Percentiles rank a stretch among this genome's conserved stretches.
Conservation (phyloP, 2,888 invertebrate genomes). For the Poecilus cupreus region DNA sequence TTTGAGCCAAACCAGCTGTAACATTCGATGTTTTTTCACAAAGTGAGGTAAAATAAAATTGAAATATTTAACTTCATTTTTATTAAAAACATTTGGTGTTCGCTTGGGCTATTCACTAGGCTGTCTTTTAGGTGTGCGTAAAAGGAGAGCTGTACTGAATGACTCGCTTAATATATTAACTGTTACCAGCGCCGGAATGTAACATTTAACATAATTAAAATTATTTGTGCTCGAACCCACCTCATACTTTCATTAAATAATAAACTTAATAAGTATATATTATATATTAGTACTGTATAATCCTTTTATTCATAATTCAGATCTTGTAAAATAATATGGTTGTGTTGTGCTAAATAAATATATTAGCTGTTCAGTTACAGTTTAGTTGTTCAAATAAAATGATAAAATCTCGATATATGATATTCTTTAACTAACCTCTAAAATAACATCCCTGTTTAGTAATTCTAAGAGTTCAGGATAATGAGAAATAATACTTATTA, state of each 20-base stretch:
- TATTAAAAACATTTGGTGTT: neutral
- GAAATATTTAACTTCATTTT: constrained; percentile 24
- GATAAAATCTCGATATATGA: constrained; percentile 27
- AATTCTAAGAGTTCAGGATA: too few relatives aligned
- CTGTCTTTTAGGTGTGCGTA: constrained; percentile 45
- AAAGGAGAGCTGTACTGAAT: constrained; percentile 53
- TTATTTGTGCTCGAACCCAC: constrained; percentile 31
- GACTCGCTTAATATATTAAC: constrained; percentile 11
- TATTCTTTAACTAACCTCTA: neutral
- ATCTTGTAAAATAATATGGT: constrained; percentile 71
- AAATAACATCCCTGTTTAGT: too few relatives aligned
- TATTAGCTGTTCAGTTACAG: constrained; percentile 58
- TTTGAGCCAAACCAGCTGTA: constrained; percentile 4
- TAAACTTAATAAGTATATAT: constrained; percentile 34
- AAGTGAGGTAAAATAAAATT: constrained; percentile 10
- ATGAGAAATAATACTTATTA: neutral
- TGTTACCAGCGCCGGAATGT: constrained; percentile 50
- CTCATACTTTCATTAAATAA: constrained; percentile 16
- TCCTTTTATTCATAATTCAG: constrained; percentile 67
- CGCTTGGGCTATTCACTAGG: constrained; percentile 42
- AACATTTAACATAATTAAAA: constrained; percentile 14
- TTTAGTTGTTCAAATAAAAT: constrained; percentile 59
- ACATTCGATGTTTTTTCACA: constrained; percentile 16
- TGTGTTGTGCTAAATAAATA: constrained; percentile 69
- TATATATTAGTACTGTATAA: constrained; percentile 51